Evolutionary conservation across 2,797 vertebrate species (phyloP).

Genomic region (Lateolabrax maculatus): DNA sequence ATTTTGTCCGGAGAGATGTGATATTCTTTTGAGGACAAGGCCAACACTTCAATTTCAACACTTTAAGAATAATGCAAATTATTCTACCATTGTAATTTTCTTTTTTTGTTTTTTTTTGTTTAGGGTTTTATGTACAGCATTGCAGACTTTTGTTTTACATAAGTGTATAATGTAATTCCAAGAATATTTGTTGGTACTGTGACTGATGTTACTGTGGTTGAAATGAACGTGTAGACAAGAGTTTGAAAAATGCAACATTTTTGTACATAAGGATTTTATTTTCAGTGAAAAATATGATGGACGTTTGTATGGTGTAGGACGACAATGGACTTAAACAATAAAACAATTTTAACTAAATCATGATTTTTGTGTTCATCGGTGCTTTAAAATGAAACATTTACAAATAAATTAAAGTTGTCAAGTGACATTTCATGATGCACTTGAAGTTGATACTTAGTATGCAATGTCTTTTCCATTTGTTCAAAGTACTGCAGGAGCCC

Average conservation of each 20-base stretch:
- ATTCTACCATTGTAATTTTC: conserved; percentile 29
- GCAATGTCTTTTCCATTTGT: background rate
- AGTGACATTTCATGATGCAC: background rate
- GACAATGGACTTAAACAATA: conserved; percentile 64
- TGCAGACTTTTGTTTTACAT: conserved; percentile 52
- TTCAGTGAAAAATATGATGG: conserved; percentile 68
- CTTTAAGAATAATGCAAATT: conserved; percentile 23
- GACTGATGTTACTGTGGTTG: conserved; percentile 63
- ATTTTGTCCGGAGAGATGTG: conserved; percentile 10
- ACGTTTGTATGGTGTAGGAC: conserved; percentile 72
- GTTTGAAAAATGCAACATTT: conserved; percentile 58
- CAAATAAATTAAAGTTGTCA: background rate
- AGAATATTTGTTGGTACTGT: conserved; percentile 64
- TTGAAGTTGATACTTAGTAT: too few species aligned
- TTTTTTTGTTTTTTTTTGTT: conserved; percentile 20
- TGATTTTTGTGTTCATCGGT: background rate
- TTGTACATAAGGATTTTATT: conserved; percentile 80
- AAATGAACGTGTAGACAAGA: conserved; percentile 49
- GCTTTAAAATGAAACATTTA: background rate
- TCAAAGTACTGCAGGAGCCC: background rate
- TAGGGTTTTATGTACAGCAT: conserved; percentile 52
- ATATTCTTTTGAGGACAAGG: conserved; percentile 2
- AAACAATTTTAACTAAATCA: conserved; percentile 66
- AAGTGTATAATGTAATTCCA: conserved; percentile 61
- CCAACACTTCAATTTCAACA: conserved; percentile 21